phyloP scores from a whole-genome alignment of 2,113 vertebrate genomes.

The Hippopotamus amphibius region DNA sequence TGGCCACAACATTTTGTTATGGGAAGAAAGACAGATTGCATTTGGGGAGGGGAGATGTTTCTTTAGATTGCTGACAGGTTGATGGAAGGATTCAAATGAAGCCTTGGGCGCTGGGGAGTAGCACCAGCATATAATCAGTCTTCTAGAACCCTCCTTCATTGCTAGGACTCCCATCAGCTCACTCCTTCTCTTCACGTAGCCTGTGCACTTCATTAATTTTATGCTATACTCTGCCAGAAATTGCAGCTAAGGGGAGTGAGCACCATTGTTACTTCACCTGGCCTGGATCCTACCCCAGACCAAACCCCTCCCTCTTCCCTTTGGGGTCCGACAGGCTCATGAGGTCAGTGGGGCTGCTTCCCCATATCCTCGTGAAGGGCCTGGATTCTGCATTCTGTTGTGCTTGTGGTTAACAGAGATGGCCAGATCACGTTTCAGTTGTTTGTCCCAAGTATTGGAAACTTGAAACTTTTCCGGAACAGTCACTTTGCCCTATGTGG shows the following conservation, averaged over 20 bases:
- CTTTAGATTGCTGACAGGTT: not conserved
- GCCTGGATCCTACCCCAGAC: not conserved
- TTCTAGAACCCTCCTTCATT: not conserved
- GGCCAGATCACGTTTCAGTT: slow-evolving; percentile 22
- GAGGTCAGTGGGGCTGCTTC: not conserved
- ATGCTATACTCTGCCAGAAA: not conserved
- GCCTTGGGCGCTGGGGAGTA: not conserved
- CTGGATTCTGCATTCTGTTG: not conserved
- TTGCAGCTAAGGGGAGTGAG: not conserved
- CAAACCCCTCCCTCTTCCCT: not conserved
- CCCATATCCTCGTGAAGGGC: not conserved
- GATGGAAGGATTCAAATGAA: not conserved
- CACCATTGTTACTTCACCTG: not conserved
- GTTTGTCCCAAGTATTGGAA: slow-evolving; percentile 59
- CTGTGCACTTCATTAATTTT: not conserved
- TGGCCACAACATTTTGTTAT: not conserved
- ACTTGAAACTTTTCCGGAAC: slow-evolving; percentile 39
- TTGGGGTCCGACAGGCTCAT: not conserved
- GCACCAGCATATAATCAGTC: not conserved
- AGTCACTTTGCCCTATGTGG: slow-evolving; percentile 33
- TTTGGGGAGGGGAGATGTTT: not conserved
- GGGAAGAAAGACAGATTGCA: not conserved
- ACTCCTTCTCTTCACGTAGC: not conserved
- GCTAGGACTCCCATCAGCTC: not conserved
- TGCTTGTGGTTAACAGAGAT: not conserved